Evolutionary conservation across 1,140 invertebrate genomes (phyloP), one percentile per base, ranked within the genome.

Genomic region (Forficula auricularia): DNA sequence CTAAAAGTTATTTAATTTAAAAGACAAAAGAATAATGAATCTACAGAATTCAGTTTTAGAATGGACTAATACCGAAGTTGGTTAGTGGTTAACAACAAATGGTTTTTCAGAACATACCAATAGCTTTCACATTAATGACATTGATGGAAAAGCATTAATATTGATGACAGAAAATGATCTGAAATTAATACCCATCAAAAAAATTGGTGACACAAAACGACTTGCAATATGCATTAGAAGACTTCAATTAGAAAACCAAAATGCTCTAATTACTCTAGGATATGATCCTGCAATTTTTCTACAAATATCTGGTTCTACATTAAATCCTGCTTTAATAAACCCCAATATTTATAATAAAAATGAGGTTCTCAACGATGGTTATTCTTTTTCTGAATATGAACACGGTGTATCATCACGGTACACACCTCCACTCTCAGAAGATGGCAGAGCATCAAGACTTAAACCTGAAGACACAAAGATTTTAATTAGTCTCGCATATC

Each of bases 401-500:
- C n/a, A n/a, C n/a, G n/a, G n/a, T n/a, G n/a, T n/a, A n/a, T n/a
- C n/a, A n/a, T n/a, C 34, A 46, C 19, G n/a, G n/a, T 59, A 59
- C 35, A 66, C 65, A n/a, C 65, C 62, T 19, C 65, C 61, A 20
- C 57, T 67, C 6, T 69, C 65, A 10, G 63, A 74, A 49, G 71
- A 73, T 48, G 67, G 67, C 7, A 61, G 66, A 7, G 65, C 70
- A 7, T 65, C 67, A 8, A 63, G 67, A 40, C 62, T 77, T 35
- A 65, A 70, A 31, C 73, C 75, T 30, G 83, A 44, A 64, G 71
- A 85, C 35, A 77, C 77, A 62, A 94, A 92, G 63, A 75, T 85
- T 10, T 64, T 82, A 31, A 71, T 94, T 45, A 83, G 82, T 50
- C 75, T 45, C 2, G 66, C 78, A 36, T 98, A 98, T 66, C 77